A percentile compares a stretch with the other conserved stretches of the same genome.
phyloP scores from a whole-genome alignment of 1,140 invertebrate species.

The Megathymus violae region DNA sequence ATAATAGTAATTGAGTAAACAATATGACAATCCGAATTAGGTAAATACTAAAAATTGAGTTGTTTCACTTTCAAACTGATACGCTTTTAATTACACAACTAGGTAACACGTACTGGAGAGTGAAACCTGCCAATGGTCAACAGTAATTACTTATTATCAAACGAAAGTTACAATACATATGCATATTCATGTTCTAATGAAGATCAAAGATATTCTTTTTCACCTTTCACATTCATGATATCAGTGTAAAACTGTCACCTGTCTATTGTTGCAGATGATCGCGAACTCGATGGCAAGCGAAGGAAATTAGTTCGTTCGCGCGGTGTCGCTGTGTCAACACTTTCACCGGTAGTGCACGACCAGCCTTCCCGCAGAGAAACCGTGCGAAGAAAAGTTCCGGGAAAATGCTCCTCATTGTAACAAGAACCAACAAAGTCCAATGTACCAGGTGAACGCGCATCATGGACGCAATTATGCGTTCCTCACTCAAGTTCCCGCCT shows the following conservation, averaged over 20 bases:
- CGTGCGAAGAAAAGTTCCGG: conserved; percentile 69
- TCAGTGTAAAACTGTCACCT: conserved; percentile 50
- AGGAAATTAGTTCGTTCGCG: conserved; percentile 57
- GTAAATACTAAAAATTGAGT: too few relatives aligned
- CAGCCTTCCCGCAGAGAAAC: conserved; percentile 76
- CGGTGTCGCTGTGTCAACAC: conserved; percentile 61
- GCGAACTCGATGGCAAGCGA: conserved; percentile 60
- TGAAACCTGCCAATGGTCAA: neutral
- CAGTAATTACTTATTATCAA: too few relatives aligned
- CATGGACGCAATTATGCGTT: conserved; percentile 57
- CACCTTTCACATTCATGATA: conserved; percentile 47
- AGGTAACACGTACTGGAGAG: neutral
- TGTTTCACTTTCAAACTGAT: too few relatives aligned
- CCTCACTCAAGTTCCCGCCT: conserved; percentile 46
- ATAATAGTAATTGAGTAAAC: too few relatives aligned
- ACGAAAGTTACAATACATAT: too few relatives aligned
- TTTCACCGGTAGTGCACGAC: conserved; percentile 71
- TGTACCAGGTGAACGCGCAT: conserved; percentile 67
- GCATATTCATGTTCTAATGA: too few relatives aligned
- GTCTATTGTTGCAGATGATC: conserved; percentile 62
- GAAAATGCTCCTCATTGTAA: conserved; percentile 70
- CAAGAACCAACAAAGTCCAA: conserved; percentile 57
- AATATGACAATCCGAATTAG: too few relatives aligned
- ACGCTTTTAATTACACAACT: too few relatives aligned
- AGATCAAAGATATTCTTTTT: conserved; percentile 13